Evolutionary conservation across 2,797 vertebrate species (phyloP), one percentile per base, ranked within the genome.

Genomic region (Babyrousa celebensis): DNA sequence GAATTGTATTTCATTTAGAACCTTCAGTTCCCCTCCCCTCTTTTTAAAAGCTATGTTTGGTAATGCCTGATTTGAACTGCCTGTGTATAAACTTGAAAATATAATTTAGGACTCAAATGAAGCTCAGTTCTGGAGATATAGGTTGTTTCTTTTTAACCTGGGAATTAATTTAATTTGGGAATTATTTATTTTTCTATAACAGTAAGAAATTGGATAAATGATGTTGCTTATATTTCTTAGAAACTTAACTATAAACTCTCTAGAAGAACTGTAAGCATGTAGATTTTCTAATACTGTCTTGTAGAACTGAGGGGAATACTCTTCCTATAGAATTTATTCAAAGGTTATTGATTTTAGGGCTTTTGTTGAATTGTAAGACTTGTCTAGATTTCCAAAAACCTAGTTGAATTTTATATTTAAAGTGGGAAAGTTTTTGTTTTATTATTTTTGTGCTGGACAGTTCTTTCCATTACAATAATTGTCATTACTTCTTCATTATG

Each of bases 401-500:
- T 97, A 84, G 96, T 89, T 97, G 96, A 97, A 97, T 98, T 98
- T 97, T 98, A 89, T 98, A 88, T 88, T 94, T 96, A 36, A 92
- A 95, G 70, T 97, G 83, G 93, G 92, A 58, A 98, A 98, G 91
- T 96, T 98, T 98, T 97, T 97, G 95, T 97, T 98, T 97, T 98
- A 96, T 60, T 85, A 92, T 96, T 97, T 97, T 96, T 95, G 21
- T 98, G 94, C 94, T 98, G 96, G 95, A 98, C 89, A 97, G 78
- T 85, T 88, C 97, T 98, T 98, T 97, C 96, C 97, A 98, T 97
- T 98, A 98, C 83, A 97, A 97, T 97, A 97, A 98, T 98, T 97
- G 98, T 98, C 68, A 94, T 98, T 97, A 94, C 97, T 98, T 98
- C 97, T 98, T 98, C 95, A 97, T 98, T 98, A 98, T 97, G 88